phyloP scores from a whole-genome alignment of 2,888 invertebrate genomes.

The Drosophila siamana region DNA sequence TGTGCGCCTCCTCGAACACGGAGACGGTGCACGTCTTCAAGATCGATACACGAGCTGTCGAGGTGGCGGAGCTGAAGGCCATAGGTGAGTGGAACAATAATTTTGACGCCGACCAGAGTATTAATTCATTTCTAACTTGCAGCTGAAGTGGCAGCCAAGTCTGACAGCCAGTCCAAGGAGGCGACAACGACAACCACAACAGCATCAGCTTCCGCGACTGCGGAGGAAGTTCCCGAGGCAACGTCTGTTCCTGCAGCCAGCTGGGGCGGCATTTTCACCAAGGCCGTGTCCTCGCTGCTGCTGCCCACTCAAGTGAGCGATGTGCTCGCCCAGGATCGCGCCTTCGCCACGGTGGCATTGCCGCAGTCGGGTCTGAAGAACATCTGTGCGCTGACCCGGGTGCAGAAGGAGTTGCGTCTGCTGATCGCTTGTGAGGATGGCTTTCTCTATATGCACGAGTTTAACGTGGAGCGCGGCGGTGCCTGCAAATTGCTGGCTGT shows the following conservation, averaged over 20 bases:
- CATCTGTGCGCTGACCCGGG: slow-evolving; percentile 83
- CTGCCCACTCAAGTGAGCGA: slow-evolving; percentile 84
- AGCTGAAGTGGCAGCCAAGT: slow-evolving; percentile 70
- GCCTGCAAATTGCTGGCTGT: slow-evolving; percentile 83
- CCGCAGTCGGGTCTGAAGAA: slow-evolving; percentile 84
- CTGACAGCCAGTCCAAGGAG: slow-evolving; percentile 49
- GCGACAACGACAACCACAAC: background rate
- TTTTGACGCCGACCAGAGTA: no score
- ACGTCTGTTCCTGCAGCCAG: slow-evolving; percentile 42
- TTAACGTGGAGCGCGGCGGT: slow-evolving; percentile 83
- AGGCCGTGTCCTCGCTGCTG: slow-evolving; percentile 84
- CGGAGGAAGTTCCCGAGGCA: slow-evolving; percentile 17
- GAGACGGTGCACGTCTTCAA: slow-evolving; percentile 85
- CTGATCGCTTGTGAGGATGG: slow-evolving; percentile 85
- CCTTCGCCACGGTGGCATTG: slow-evolving; percentile 84
- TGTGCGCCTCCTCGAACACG: slow-evolving; percentile 85
- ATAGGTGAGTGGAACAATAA: slow-evolving; percentile 59
- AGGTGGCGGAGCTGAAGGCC: slow-evolving; percentile 80
- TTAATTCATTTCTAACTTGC: background rate
- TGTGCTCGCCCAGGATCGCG: slow-evolving; percentile 85
- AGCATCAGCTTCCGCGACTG: background rate
- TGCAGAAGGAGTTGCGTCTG: slow-evolving; percentile 83
- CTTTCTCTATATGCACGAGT: slow-evolving; percentile 85
- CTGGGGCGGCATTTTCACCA: slow-evolving; percentile 84
- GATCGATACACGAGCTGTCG: slow-evolving; percentile 82